Evolutionary conservation across 2,797 vertebrate genomes (phyloP).

Genomic region (Anolis apletophallus): DNA sequence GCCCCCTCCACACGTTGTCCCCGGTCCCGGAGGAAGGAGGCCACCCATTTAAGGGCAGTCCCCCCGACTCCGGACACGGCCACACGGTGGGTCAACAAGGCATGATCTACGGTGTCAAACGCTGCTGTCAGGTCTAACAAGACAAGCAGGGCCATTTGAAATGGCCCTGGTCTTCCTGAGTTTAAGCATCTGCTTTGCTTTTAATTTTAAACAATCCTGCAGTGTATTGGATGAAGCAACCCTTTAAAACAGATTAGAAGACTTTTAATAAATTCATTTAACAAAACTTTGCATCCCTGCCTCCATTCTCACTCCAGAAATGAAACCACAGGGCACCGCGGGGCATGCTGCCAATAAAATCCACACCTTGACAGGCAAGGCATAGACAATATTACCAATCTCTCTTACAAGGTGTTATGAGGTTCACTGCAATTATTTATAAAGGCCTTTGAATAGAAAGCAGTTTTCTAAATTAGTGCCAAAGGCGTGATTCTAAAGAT

Average conservation of each 20-base stretch:
- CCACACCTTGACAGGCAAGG: background rate
- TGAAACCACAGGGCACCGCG: background rate
- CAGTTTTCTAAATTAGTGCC: background rate
- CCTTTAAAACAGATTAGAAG: background rate
- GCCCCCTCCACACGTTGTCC: no score
- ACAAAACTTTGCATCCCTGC: background rate
- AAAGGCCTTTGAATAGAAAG: background rate
- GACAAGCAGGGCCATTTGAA: no score
- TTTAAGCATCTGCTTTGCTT: background rate
- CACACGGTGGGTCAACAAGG: no score
- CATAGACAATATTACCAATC: background rate
- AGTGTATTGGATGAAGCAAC: background rate
- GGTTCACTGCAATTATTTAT: background rate
- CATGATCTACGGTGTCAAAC: no score
- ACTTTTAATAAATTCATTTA: background rate
- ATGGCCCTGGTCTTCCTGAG: background rate
- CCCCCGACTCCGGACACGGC: no score
- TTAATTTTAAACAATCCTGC: background rate
- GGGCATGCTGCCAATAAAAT: background rate
- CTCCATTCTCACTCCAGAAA: background rate
- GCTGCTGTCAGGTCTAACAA: no score
- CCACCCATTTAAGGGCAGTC: no score
- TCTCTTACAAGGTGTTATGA: background rate
- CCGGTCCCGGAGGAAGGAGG: no score
- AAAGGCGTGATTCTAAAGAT: background rate